These are phyloP conservation scores for Nothoprocta pentlandii DNA, from an alignment of 2,113 vertebrate species.

Conservation along the genomic window DNA sequence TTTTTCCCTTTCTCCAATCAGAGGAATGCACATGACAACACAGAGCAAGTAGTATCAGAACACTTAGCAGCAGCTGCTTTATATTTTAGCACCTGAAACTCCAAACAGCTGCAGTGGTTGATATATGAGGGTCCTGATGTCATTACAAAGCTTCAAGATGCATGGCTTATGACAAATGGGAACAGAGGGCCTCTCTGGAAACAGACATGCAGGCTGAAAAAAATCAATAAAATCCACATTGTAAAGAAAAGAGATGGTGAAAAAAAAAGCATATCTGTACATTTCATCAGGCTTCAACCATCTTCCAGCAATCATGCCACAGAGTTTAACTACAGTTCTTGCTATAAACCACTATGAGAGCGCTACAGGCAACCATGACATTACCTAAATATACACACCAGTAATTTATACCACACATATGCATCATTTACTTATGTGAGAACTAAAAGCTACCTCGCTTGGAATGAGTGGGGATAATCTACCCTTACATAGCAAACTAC, in stretches of 20 bases:
- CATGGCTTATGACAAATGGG: not conserved
- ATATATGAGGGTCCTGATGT: not conserved
- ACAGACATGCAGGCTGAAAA: not conserved
- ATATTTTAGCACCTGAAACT: slow-evolving; percentile 12
- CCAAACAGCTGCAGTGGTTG: not conserved
- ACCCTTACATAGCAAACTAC: not conserved
- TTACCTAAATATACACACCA: not conserved
- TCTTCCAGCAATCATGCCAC: not conserved
- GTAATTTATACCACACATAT: not conserved
- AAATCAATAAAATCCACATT: not conserved
- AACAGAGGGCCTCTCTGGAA: not conserved
- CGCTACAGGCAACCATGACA: not conserved
- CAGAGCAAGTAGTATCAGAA: not conserved
- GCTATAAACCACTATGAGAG: not conserved
- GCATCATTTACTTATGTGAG: not conserved
- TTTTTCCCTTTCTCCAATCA: fast-evolving
- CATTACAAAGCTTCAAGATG: not conserved
- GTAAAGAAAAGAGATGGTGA: not conserved
- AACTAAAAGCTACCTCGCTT: not conserved
- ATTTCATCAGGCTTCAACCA: not conserved
- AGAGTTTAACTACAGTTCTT: not conserved
- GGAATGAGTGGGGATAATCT: not conserved
- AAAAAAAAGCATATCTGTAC: not conserved
- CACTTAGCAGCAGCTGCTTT: not conserved
- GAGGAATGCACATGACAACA: not conserved